A percentile compares a stretch with the other conserved stretches of the same genome.
Evolutionary conservation across 2,888 invertebrate genomes (phyloP).

Genomic region (Neocrepidodera transversa): DNA sequence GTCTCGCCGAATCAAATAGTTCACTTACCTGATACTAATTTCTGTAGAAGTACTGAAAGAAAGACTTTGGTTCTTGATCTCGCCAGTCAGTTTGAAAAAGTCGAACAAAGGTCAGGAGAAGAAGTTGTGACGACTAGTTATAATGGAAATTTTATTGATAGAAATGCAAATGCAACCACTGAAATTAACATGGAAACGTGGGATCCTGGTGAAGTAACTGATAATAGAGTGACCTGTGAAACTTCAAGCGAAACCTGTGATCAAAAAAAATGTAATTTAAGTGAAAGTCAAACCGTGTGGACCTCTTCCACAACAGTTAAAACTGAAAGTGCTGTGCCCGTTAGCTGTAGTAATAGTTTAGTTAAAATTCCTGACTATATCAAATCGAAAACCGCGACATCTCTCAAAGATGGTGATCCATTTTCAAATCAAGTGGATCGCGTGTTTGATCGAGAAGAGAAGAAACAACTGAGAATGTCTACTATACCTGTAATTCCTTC

Average conservation of each 20-base stretch:
- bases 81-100: constrained; percentile 64
- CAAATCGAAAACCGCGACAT: constrained; percentile 27
- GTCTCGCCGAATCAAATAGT: constrained; percentile 91
- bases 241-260: constrained; percentile 58
- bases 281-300: constrained; percentile 59
- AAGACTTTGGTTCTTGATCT: constrained; percentile 65
- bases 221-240: constrained; percentile 39
- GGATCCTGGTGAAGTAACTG: constrained; percentile 69
- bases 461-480: constrained; percentile 58
- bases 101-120: constrained; percentile 24
- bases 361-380: constrained; percentile 51
- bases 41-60: constrained; percentile 34
- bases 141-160: constrained; percentile 33
- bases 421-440: constrained; percentile 76
- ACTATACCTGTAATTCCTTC: constrained; percentile 57
- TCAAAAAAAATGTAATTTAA: constrained; percentile 57
- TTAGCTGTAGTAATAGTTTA: constrained; percentile 51
- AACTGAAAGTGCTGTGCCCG: constrained; percentile 48
- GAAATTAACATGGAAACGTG: constrained; percentile 69
- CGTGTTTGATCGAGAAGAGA: constrained; percentile 74
- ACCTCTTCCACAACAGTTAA: constrained; percentile 59
- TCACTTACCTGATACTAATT: constrained; percentile 66
- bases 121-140: constrained; percentile 39
- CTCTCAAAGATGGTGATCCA: constrained; percentile 66
- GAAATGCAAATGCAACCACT: constrained; percentile 31